These are phyloP conservation scores for Sialia sialis DNA, from an alignment of 2,113 vertebrate species.

Conservation along the genomic window DNA sequence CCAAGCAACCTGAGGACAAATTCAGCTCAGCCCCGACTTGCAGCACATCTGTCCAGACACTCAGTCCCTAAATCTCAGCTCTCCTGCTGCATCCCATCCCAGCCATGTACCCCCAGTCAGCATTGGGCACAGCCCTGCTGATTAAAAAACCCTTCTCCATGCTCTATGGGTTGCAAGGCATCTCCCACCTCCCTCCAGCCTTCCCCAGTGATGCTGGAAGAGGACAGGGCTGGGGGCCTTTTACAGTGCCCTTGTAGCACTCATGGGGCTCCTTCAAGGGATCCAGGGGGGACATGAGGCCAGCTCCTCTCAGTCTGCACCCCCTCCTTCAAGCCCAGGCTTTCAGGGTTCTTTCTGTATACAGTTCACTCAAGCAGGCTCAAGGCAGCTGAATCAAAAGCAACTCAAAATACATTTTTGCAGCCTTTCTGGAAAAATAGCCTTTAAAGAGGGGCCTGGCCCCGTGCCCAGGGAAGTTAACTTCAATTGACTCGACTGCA, in stretches of 20 bases:
- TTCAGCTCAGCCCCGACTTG: background rate
- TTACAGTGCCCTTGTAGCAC: background rate
- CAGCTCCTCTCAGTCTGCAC: background rate
- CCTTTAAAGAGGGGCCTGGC: constrained; percentile 17
- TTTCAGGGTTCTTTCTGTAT: background rate
- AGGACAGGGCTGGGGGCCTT: background rate
- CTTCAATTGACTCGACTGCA: constrained; percentile 18
- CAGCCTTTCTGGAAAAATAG: constrained; percentile 21
- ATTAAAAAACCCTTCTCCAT: background rate
- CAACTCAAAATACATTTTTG: background rate
- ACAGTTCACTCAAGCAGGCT: background rate
- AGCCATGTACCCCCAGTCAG: background rate
- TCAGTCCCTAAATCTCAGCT: background rate
- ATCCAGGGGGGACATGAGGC: background rate
- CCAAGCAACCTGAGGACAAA: background rate
- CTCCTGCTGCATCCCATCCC: background rate
- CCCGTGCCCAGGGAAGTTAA: background rate
- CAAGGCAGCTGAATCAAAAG: background rate
- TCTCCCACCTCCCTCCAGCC: background rate
- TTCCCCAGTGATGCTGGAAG: background rate
- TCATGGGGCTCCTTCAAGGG: background rate
- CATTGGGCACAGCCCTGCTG: accelerated
- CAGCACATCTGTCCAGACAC: background rate
- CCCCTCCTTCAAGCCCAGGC: background rate
- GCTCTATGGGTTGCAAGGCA: background rate